Base-by-base conservation (phyloP, 2,113 vertebrate genomes). In the Trematocara nigrifrons region DNA sequence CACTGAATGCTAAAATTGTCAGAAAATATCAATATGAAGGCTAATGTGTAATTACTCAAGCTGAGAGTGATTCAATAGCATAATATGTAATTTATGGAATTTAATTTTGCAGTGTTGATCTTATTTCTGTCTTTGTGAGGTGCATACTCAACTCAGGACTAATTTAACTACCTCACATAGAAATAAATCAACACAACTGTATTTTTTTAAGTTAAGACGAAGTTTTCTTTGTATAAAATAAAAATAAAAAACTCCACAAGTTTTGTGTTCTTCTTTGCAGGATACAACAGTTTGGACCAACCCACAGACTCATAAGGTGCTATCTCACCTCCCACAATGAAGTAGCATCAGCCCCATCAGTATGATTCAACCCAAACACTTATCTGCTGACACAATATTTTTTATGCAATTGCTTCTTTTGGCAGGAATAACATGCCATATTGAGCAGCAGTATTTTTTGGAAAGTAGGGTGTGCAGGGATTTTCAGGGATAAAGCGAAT, bases 241-340 rank as follows among this genome's bases (percentile, higher is more conserved):
- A 3, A 20, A 29, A 16, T 49, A 20, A 49, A 0, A 2, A 6
- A 13, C 20, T 52, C 35, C 7, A 81, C 26, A 22, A 29, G 51
- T 77, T 64, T 57, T 22, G 16, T 57, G 9, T 57, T 69, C 31
- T 45, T 80, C 29, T 38, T 80, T 76, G 59, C 64, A 18, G 69
- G 31, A 33, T 61, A 87, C 18, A 64, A 66, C 78, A 88, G 69
- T 84, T 82, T 38, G 40, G 82, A 79, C 20, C 69, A 38, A 64
- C 76, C 89, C 71, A 89, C 89, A 84, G 57, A 87, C 83, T 83
- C 86, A 47, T 56, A 83, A 84, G 20, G 80, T 80, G 87, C 47
- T 42, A 85, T 69, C 82, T 88, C 87, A 88, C 91, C 82, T 88
- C 91, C 91, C 64, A 91, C 89, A 81, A 40, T 40, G 10, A 69